Evolutionary conservation across 2,797 vertebrate genomes (phyloP), one percentile per base, ranked within the genome.

Genomic region (Melanotaenia trifasciata): DNA sequence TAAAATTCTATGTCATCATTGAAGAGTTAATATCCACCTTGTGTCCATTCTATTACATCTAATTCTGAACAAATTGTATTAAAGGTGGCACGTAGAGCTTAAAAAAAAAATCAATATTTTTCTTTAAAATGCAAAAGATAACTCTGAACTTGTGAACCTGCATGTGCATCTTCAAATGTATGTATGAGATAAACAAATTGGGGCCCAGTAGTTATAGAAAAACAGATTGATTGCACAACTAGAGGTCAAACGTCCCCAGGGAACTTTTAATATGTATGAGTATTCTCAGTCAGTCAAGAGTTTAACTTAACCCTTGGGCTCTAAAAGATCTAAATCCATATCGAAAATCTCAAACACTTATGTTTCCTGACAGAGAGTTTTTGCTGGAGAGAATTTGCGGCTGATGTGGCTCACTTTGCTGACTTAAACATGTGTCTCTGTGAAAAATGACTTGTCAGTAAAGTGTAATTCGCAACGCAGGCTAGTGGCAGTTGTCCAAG

Each of bases 371-470:
- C 24, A 71, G 45, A 72, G 69, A 67, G 24, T 64, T 71, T 56
- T 47, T 61, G 79, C 62, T 40, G 43, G 43, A 76, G 72, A 79
- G 45, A 54, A 56, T 26, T 64, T 59, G 57, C 0, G 1, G 58
- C 59, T 66, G 69, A 79, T 69, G 70, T 59, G 38, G 45, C 66
- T 81, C 53, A 40, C 71, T 84, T 74, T 84, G 33, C 73, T 84
- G 74, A 53, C 45, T 88, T 82, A 63, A 81, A 80, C 57, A 67
- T 18, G 58, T 69, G 64, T 71, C 53, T 33, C 70, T 60, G 59
- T 66, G 76, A 85, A 86, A 84, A 67, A 58, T 63, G 61, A 81
- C 70, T 73, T 84, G 81, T 81, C 80, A 82, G 79, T 76, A 62
- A 71, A 80, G 76, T 83, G 79, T 81, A 59, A 81, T 66, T 87